Conservation (phyloP, 2,113 vertebrate genomes). For the Vimba vimba region DNA sequence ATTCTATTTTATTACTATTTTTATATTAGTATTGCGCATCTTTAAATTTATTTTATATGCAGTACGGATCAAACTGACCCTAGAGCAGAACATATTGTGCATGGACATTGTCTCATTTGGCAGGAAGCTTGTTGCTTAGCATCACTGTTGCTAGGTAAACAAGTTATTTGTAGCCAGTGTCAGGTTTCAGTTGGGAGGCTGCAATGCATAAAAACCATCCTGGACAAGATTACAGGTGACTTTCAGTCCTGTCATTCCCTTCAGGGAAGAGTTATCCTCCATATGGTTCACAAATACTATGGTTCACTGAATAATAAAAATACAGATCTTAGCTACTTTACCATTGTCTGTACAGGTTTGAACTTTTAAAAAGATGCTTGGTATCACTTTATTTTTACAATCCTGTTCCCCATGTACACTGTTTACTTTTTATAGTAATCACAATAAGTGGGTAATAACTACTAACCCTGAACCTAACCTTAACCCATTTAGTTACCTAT, state of each 20-base stretch:
- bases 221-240: slow-evolving; percentile 35
- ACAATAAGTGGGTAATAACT: too few species aligned
- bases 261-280: not conserved
- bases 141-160: slow-evolving; percentile 74
- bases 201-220: slow-evolving; percentile 30
- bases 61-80: not conserved
- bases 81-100: slow-evolving; percentile 1
- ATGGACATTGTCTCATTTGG: slow-evolving; percentile 29
- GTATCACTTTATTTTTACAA: too few species aligned
- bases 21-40: not conserved
- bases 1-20: not conserved
- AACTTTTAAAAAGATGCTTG: not conserved
- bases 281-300: not conserved
- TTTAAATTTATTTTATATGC: not conserved
- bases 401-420: too few species aligned
- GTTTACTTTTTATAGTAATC: too few species aligned
- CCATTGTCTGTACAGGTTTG: not conserved
- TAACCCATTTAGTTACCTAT: too few species aligned
- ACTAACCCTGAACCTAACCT: too few species aligned
- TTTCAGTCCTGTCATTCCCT: not conserved
- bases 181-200: slow-evolving; percentile 51
- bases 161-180: slow-evolving; percentile 71
- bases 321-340: not conserved
- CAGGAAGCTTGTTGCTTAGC: slow-evolving; percentile 66
- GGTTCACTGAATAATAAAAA: not conserved